Evolutionary conservation across 2,888 invertebrate species (phyloP).

Genomic region (Eilema griseolum): DNA sequence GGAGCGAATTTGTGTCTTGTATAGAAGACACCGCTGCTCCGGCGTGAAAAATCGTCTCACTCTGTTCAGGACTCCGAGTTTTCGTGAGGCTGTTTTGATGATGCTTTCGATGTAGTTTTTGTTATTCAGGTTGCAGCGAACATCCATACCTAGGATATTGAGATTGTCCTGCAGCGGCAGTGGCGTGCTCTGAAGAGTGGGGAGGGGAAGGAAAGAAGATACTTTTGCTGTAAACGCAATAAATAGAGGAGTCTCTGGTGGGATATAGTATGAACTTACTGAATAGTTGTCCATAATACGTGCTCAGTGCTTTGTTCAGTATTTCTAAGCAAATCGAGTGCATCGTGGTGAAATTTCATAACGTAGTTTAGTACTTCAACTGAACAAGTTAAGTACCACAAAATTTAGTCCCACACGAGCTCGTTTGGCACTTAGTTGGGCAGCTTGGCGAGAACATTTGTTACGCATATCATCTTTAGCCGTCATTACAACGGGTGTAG

Average conservation of each 20-base stretch:
- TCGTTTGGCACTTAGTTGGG: conserved; percentile 15
- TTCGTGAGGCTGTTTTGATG: too few species aligned
- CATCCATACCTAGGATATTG: too few species aligned
- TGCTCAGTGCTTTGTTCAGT: conserved; percentile 11
- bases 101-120: too few species aligned
- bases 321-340: conserved; percentile 9
- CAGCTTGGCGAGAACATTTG: conserved; percentile 3
- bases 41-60: too few species aligned
- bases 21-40: too few species aligned
- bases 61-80: too few species aligned
- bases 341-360: conserved; percentile 18
- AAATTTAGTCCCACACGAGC: conserved; percentile 11
- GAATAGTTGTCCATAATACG: conserved; percentile 14
- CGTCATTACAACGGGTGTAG: neutral
- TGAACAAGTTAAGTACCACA: conserved; percentile 14
- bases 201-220: too few species aligned
- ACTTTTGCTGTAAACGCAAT: too few species aligned
- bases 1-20: too few species aligned
- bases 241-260: neutral
- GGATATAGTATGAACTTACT: neutral
- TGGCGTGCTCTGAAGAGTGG: too few species aligned
- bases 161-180: too few species aligned
- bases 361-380: conserved; percentile 16
- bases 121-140: too few species aligned
- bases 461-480: conserved; percentile 12